Base-by-base conservation (phyloP, 2,888 invertebrate genomes). In the Pheosia gnoma region DNA sequence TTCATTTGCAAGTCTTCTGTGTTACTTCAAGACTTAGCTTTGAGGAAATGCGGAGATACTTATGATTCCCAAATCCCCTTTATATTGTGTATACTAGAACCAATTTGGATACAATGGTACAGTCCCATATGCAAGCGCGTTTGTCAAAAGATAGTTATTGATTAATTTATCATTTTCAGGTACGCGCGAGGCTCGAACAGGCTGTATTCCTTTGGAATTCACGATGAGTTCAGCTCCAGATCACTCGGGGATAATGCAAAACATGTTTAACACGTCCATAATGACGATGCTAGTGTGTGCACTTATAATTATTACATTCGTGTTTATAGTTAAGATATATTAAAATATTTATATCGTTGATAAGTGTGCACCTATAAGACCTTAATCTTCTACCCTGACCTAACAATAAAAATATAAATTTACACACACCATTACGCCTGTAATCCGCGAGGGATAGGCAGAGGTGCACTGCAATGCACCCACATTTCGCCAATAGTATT, bases 201-300 rank as follows among this genome's bases (percentile, higher is more conserved):
- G 47, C 11, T n/a, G 9, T 47, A 47, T n/a, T n/a, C 5, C 7
- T 5, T 9, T 36, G 36, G n/a, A 36, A 0, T 25, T 45, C 8
- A 13, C 59, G 45, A 66, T 38, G 38, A 81, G 71, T 60, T 74
- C 78, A 1, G 82, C 80, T 8, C 68, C 82, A 5, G 77, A 74
- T 5, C 57, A 63, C 25, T 71, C 78, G 10, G 68, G 74, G 43
- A 71, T 82, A 47, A 65, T 76, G 59, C 70, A 66, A 45, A 72
- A 80, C 59, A 72, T 85, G 37, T 66, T 81, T 4, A 77, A 84
- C 57, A 59, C 79, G 71, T 82, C 85, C 4, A 47, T 80, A 6
- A 64, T 80, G 74, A 71, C 81, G 0, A 66, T 84, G 7, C 9
- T 63, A 0, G 73, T 81, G 13, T 78, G 78, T 53, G 58, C 71